Percentiles rank a stretch among this genome's conserved stretches.
Evolutionary conservation across 2,797 vertebrate species (phyloP).

Genomic region (Hydrophis major): DNA sequence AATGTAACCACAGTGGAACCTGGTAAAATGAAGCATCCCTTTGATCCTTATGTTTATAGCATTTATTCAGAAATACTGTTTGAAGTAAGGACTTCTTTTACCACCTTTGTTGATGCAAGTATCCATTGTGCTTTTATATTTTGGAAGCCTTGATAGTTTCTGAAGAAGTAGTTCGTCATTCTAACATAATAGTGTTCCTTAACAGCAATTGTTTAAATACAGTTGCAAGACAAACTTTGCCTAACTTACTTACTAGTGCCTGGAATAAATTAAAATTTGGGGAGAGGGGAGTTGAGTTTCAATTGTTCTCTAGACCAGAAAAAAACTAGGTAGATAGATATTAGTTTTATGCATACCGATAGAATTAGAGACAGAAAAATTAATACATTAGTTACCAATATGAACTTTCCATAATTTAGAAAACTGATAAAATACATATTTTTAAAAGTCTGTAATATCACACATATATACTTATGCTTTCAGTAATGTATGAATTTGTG

Average conservation of each 20-base stretch:
- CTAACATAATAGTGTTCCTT: constrained; percentile 20
- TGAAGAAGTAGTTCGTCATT: constrained; percentile 16
- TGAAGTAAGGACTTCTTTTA: constrained; percentile 13
- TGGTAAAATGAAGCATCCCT: not conserved
- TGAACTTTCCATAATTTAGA: not conserved
- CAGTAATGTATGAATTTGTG: not conserved
- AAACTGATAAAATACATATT: not conserved
- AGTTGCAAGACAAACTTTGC: constrained; percentile 29
- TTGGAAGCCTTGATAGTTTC: constrained; percentile 35
- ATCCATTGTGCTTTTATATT: constrained; percentile 34
- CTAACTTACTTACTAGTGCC: constrained; percentile 27
- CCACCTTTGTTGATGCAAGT: not conserved
- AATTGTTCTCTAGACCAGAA: not conserved
- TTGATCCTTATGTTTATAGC: constrained; percentile 10
- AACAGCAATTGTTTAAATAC: constrained; percentile 8
- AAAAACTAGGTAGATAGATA: not conserved
- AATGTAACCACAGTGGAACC: not conserved
- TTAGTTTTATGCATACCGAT: not conserved
- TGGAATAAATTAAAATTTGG: constrained; percentile 40
- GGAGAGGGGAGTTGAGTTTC: not conserved
- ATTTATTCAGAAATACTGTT: constrained; percentile 9
- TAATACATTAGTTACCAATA: not conserved
- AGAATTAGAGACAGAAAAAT: not conserved
- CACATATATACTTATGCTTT: not conserved
- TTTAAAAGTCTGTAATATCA: not conserved